Conservation (phyloP, 1,140 invertebrate species). For the Monomorium pharaonis region DNA sequence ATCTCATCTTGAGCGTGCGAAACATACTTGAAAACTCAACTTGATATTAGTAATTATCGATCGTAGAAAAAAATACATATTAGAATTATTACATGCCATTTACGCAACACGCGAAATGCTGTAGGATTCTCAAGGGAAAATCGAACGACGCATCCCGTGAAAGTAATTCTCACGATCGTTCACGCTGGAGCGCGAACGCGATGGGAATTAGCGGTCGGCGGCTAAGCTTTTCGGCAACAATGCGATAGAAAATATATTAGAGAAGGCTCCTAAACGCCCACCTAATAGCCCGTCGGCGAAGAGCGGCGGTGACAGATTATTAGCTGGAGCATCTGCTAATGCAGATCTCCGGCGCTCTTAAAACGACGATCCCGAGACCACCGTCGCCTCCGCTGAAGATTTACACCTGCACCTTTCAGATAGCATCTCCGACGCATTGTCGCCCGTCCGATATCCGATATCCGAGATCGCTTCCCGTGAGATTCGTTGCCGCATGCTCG, state of each 20-base stretch:
- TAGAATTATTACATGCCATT: no score
- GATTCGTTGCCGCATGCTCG: conserved; percentile 17
- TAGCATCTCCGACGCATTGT: conserved; percentile 67
- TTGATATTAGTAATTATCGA: neutral
- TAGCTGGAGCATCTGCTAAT: conserved; percentile 62
- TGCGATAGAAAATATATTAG: conserved; percentile 43
- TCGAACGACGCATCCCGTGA: neutral
- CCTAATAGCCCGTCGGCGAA: conserved; percentile 54
- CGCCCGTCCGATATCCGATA: conserved; percentile 55
- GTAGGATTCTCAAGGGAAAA: neutral
- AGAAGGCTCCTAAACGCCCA: conserved; percentile 32
- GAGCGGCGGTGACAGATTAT: conserved; percentile 63
- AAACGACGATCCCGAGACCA: conserved; percentile 27
- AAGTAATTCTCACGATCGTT: neutral
- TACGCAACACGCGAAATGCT: neutral
- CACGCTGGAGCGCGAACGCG: neutral
- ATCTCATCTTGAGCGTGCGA: neutral
- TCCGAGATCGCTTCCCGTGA: conserved; percentile 27
- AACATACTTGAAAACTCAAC: neutral
- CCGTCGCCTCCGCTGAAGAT: conserved; percentile 51
- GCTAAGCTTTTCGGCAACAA: conserved; percentile 1
- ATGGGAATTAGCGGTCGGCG: neutral
- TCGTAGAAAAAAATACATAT: no score
- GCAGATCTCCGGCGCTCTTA: conserved; percentile 52
- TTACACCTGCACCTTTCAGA: conserved; percentile 65